Percentiles rank a stretch among this genome's conserved stretches.
These are phyloP conservation scores for Pelodytes ibericus DNA, from an alignment of 2,797 vertebrate genomes.

Conservation along the genomic window DNA sequence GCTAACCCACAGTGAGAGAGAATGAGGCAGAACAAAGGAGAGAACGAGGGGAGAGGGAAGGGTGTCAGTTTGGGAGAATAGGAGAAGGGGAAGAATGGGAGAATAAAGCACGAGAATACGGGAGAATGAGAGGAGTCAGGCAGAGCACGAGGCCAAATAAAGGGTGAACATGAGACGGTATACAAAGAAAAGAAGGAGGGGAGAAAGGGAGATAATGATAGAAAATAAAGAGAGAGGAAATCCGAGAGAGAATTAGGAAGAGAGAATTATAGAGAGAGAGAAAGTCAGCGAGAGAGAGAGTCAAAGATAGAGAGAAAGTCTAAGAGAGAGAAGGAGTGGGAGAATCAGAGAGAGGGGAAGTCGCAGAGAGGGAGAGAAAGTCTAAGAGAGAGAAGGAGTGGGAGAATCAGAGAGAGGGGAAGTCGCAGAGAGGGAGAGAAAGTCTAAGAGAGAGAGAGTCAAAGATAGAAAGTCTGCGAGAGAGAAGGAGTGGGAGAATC, in stretches of 20 bases:
- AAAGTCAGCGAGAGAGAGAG: background rate
- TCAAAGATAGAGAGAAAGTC: background rate
- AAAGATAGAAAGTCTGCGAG: too few species aligned
- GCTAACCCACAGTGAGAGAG: constrained; percentile 11
- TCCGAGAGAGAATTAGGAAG: background rate
- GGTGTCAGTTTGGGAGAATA: background rate
- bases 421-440: too few species aligned
- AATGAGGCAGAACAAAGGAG: too few species aligned
- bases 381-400: too few species aligned
- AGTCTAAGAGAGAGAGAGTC: too few species aligned
- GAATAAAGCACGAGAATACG: background rate
- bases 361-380: background rate
- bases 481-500: too few species aligned
- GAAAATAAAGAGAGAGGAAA: background rate
- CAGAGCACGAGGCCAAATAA: too few species aligned
- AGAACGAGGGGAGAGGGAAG: too few species aligned
- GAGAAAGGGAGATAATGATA: background rate
- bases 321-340: background rate
- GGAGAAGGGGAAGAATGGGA: background rate
- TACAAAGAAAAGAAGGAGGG: too few species aligned
- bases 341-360: background rate
- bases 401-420: too few species aligned
- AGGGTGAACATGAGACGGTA: too few species aligned
- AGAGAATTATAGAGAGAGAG: background rate
- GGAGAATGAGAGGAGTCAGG: background rate